Evolutionary conservation across 2,113 vertebrate species (phyloP), one percentile per base, ranked within the genome.

Genomic region (Odobenus rosmarus): DNA sequence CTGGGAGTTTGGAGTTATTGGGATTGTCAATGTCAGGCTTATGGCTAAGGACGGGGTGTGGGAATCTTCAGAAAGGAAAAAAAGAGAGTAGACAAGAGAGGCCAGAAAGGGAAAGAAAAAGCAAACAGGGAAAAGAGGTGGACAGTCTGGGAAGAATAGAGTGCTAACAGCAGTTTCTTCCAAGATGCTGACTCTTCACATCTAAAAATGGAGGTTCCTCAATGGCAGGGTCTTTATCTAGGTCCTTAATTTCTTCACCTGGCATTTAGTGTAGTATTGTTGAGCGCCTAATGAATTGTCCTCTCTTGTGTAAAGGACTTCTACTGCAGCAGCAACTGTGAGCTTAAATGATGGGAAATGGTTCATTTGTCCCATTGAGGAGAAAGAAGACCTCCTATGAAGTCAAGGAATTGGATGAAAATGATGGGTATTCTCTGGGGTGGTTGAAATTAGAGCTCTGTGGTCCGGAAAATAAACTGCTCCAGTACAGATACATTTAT

Each of bases 381-480:
- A 97, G 95, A 91, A 93, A 97, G 76, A 97, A 94, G 90, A 95
- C 94, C 95, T 95, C 95, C 97, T 96, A 80, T 62, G 90, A 96
- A 97, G 93, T 96, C 95, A 81, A 97, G 85, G 95, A 97, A 97
- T 94, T 96, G 81, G 86, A 89, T 69, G 77, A 96, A 96, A 97
- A 98, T 96, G 81, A 96, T 91, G 88, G 21, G 82, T 72, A 71
- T 97, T 92, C 94, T 98, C 94, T 93, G 88, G 90, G 67, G 96
- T 97, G 84, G 23, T 79, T 95, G 93, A 96, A 97, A 97, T 98
- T 93, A 96, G 97, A 97, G 95, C 93, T 96, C 97, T 90, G 85
- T 90, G 96, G 92, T 96, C 95, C 14, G 76, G 97, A 98, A 98
- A 97, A 98, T 94, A 97, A 97, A 97, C 90, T 76, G 90, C 82